phyloP scores from a whole-genome alignment of 1,140 invertebrate species.

The Anastrepha obliqua region DNA sequence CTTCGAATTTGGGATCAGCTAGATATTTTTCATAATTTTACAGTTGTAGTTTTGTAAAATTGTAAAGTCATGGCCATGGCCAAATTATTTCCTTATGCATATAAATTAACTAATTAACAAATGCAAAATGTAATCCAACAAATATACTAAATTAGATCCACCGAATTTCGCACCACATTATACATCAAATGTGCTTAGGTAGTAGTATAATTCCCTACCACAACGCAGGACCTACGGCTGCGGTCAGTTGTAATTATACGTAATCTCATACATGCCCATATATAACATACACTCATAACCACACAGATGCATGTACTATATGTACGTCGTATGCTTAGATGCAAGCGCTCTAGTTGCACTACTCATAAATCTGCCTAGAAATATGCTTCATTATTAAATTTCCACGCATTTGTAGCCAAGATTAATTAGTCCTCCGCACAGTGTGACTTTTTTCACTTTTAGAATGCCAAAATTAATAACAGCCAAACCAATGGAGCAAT shows the following conservation, averaged over 20 bases:
- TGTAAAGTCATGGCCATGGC: too few species aligned
- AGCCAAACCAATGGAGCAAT: too few species aligned
- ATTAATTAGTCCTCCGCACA: constrained; percentile 48
- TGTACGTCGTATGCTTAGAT: not conserved
- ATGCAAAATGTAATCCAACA: not conserved
- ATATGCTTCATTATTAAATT: constrained; percentile 52
- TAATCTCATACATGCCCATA: not conserved
- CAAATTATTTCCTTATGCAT: not conserved
- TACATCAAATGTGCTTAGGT: not conserved
- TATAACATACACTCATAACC: too few species aligned
- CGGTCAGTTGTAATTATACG: constrained; percentile 22
- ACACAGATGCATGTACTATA: not conserved
- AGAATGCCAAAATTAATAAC: too few species aligned
- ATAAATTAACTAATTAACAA: not conserved
- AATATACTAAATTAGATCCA: not conserved
- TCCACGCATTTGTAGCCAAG: constrained; percentile 46
- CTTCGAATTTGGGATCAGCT: too few species aligned
- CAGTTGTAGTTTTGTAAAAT: too few species aligned
- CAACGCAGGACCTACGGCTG: not conserved
- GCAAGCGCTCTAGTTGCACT: not conserved
- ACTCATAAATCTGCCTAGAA: constrained; percentile 39
- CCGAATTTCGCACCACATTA: not conserved
- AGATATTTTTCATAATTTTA: too few species aligned
- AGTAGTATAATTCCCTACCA: not conserved
- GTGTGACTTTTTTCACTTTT: too few species aligned